A percentile compares a stretch with the other conserved stretches of the same genome.
Evolutionary conservation across 2,113 vertebrate species (phyloP).

Genomic region (Malaclemys terrapin): DNA sequence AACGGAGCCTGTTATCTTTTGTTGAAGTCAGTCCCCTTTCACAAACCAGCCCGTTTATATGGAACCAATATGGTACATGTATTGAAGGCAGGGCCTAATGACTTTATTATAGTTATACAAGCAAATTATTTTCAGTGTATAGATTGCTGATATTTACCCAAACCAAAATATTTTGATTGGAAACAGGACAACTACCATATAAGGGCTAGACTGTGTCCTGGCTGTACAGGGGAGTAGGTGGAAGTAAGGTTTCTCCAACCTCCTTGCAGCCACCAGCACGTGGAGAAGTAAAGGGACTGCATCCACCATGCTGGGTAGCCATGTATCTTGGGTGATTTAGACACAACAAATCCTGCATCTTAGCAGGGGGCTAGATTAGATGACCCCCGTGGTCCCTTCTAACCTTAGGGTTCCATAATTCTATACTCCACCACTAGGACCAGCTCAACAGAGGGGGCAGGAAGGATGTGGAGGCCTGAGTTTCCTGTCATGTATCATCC

Average conservation of each 20-base stretch:
- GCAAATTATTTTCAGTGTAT: slow-evolving; percentile 50
- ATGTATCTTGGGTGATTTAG: background rate
- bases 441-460: background rate
- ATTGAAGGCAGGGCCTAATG: slow-evolving; percentile 55
- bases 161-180: slow-evolving; percentile 54
- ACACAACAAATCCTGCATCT: background rate
- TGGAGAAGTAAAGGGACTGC: background rate
- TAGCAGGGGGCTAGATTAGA: background rate
- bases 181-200: slow-evolving; percentile 44
- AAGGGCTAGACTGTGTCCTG: background rate
- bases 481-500: background rate
- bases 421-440: background rate
- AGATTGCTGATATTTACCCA: slow-evolving; percentile 41
- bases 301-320: background rate
- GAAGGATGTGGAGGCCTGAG: background rate
- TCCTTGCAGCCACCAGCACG: background rate
- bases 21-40: slow-evolving; percentile 59
- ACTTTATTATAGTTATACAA: slow-evolving; percentile 59
- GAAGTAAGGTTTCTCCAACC: background rate
- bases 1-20: slow-evolving; percentile 71
- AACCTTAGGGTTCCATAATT: background rate
- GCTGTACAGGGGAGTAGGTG: background rate
- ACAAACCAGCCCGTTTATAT: slow-evolving; percentile 45
- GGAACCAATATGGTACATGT: slow-evolving; percentile 60
- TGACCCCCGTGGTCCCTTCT: background rate